Evolutionary conservation across 1,140 invertebrate species (phyloP), one percentile per base, ranked within the genome.

Genomic region (Drosophila orena): DNA sequence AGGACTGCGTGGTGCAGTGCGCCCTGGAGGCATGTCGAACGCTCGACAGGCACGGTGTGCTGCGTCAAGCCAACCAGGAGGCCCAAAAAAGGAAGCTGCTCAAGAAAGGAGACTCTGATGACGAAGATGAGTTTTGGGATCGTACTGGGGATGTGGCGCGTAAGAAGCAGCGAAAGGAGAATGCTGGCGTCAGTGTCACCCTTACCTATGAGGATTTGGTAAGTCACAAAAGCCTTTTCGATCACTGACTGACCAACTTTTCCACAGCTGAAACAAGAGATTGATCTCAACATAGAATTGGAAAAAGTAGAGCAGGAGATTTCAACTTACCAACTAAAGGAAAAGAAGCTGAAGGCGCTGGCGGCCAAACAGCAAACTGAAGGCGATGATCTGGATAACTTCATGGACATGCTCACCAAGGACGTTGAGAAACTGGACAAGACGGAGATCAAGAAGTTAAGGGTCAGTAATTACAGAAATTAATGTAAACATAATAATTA

Each of bases 21-120:
- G 98, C 98, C 2, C 91, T 99, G 24, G 98, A 99, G 93, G 98
- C 98, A 0, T 99, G 98, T 92, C 93, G 97, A 77, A 95, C 98
- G 15, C 94, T 99, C 2, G 98, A 99, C 91, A 94, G 96, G 56
- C 94, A 96, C 68, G 97, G 97, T 3, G 92, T 97, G 17, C 93
- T 98, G 3, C 92, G 97, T 44, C 95, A 97, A 92, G 94, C 97
- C 0, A 95, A 94, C 78, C 96, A 97, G 90, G 91, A 92, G 53
- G 95, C 38, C 92, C 94, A 73, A 14, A 96, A 96, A 58, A 93
- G 95, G 8, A 97, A 97, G 90, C 89, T 79, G 24, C 20, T 62
- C 2, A 86, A 89, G 93, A n/a, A 65, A 14, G 66, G 56, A 0
- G 97, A 98, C 88, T 98, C 97, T n/a, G 98, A 99, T 92, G 98